Conservation (phyloP, 2,797 vertebrate genomes). For the Chanos chanos region DNA sequence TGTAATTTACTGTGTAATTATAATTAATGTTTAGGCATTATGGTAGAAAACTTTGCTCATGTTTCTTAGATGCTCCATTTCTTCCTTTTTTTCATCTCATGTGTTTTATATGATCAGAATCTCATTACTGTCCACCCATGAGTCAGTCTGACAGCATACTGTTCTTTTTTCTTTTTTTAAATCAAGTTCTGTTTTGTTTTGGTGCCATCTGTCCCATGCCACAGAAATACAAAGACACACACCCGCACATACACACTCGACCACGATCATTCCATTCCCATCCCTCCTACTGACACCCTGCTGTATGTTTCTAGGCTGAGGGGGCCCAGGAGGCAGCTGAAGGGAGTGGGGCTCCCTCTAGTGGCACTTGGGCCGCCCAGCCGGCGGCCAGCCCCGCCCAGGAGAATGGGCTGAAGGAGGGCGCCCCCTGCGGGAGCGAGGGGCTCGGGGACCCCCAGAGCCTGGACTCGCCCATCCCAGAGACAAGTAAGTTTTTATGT, state of each 20-base stretch:
- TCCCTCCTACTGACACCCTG: constrained; percentile 62
- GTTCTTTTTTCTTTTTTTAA: no score
- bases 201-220: neutral
- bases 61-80: no score
- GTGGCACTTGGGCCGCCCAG: constrained; percentile 54
- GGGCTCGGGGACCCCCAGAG: constrained; percentile 81
- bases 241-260: constrained; percentile 32
- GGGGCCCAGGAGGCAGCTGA: constrained; percentile 68
- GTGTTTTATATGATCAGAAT: no score
- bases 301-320: constrained; percentile 83
- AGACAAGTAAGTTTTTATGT: constrained; percentile 87
- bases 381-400: constrained; percentile 62
- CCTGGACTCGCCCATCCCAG: constrained; percentile 88
- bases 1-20: no score
- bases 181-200: no score
- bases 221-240: constrained; percentile 10
- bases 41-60: no score
- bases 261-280: constrained; percentile 54
- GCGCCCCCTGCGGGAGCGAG: constrained; percentile 65
- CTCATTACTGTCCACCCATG: no score
- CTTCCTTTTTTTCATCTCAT: no score
- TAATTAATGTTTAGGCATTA: no score
- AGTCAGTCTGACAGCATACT: no score
- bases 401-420: constrained; percentile 83
- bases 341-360: constrained; percentile 64